Percentiles rank a stretch among this genome's conserved stretches.
Evolutionary conservation across 2,888 invertebrate species (phyloP).

Genomic region (Cosmia pyralina): DNA sequence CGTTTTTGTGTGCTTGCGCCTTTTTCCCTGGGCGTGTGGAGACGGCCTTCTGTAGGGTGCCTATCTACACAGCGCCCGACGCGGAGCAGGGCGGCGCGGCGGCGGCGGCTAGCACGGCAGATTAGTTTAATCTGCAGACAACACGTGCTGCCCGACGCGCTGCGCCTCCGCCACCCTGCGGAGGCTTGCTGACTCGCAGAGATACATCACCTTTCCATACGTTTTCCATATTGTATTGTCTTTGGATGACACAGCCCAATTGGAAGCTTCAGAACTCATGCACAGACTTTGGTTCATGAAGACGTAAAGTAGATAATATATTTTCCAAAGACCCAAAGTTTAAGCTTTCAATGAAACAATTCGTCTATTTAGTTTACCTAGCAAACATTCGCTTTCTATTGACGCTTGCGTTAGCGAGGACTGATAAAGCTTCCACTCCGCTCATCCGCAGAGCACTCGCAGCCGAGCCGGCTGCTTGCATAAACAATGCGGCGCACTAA

Average conservation of each 20-base stretch:
- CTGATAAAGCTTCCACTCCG: slow-evolving; percentile 1
- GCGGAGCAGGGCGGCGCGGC: neutral
- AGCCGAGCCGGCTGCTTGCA: neutral
- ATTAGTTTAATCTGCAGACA: slow-evolving; percentile 55
- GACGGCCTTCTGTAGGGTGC: neutral
- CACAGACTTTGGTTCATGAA: neutral
- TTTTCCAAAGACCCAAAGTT: neutral
- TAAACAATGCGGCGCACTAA: slow-evolving; percentile 17
- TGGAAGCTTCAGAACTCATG: neutral
- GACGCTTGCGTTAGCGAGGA: slow-evolving; percentile 6
- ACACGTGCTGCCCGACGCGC: slow-evolving; percentile 38
- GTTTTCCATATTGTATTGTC: slow-evolving; percentile 3
- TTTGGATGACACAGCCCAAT: neutral
- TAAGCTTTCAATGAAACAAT: neutral
- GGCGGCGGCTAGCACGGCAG: slow-evolving; percentile 1
- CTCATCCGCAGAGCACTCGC: neutral
- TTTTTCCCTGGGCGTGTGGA: neutral
- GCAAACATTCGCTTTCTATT: slow-evolving; percentile 1
- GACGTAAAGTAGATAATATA: neutral
- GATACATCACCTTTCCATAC: neutral
- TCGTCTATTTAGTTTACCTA: neutral
- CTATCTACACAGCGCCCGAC: neutral
- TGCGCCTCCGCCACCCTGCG: slow-evolving; percentile 2
- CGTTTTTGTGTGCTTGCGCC: neutral
- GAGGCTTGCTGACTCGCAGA: neutral